These are phyloP conservation scores for Kryptolebias ocellatus DNA, from an alignment of 2,797 vertebrate genomes.

Conservation along the genomic window DNA sequence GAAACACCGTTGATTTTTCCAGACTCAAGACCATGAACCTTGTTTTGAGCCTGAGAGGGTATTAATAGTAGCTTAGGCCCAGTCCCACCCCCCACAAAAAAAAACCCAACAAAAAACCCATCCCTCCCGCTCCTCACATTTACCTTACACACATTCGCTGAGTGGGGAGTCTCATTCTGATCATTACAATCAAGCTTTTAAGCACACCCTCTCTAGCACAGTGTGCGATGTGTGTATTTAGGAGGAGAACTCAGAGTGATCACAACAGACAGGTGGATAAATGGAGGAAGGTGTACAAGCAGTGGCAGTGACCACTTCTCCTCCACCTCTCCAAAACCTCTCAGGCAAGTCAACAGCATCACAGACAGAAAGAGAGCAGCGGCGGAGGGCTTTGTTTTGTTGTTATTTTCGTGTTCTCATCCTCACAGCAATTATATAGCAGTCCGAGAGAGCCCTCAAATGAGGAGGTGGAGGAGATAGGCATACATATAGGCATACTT, in stretches of 20 bases:
- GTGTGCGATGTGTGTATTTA: slow-evolving; percentile 22
- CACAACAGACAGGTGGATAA: slow-evolving; percentile 29
- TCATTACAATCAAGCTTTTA: slow-evolving; percentile 60
- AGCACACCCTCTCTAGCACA: slow-evolving; percentile 36
- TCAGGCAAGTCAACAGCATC: slow-evolving; percentile 32
- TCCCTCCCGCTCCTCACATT: slow-evolving; percentile 30
- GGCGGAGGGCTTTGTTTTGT: slow-evolving; percentile 52
- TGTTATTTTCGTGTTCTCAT: slow-evolving; percentile 64
- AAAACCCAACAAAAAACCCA: too few relatives aligned
- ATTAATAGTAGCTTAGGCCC: slow-evolving; percentile 62
- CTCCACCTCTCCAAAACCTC: slow-evolving; percentile 33
- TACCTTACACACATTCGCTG: slow-evolving; percentile 15
- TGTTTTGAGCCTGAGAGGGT: slow-evolving; percentile 55
- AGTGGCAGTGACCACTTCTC: slow-evolving; percentile 50
- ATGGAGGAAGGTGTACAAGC: slow-evolving; percentile 40
- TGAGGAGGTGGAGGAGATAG: slow-evolving; percentile 25
- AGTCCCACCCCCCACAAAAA: slow-evolving; percentile 7
- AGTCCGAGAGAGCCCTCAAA: slow-evolving; percentile 34
- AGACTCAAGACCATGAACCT: slow-evolving; percentile 42
- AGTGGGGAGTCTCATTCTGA: slow-evolving; percentile 60
- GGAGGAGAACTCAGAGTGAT: slow-evolving; percentile 38
- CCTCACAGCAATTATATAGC: slow-evolving; percentile 58
- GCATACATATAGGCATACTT: slow-evolving; percentile 32
- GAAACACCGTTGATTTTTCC: slow-evolving; percentile 46
- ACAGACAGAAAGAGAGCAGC: slow-evolving; percentile 32